Evolutionary conservation across 2,113 vertebrate species (phyloP).

Genomic region (Suricata suricatta): DNA sequence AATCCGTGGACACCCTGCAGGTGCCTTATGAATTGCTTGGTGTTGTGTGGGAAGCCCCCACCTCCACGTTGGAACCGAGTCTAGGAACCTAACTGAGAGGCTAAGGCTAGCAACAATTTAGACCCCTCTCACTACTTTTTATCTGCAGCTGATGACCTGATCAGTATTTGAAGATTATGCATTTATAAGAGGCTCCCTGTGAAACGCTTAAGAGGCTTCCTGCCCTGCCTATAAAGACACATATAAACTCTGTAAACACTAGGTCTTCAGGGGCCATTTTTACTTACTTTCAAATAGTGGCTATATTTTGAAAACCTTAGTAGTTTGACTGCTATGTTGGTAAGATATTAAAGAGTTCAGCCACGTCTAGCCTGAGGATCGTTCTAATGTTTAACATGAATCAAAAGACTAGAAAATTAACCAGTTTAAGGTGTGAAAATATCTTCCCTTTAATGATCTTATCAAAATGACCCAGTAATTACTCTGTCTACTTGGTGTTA

Average conservation of each 20-base stretch:
- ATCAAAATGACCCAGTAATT: background rate
- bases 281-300: constrained; percentile 8
- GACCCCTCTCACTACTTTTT: background rate
- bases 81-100: background rate
- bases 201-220: background rate
- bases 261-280: background rate
- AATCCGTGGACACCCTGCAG: background rate
- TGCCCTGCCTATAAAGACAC: background rate
- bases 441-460: constrained; percentile 46
- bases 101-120: background rate
- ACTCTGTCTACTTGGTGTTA: background rate
- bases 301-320: background rate
- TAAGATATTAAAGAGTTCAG: background rate
- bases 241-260: background rate
- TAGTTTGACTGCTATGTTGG: background rate
- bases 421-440: background rate
- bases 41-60: background rate
- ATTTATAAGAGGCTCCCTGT: background rate
- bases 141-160: background rate
- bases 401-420: constrained; percentile 37
- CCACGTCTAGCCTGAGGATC: background rate
- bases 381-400: constrained; percentile 27
- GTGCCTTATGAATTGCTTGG: background rate
- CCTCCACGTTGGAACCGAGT: background rate
- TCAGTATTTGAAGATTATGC: background rate